Evolutionary conservation across 2,888 invertebrate species (phyloP).

Genomic region (Eristalis tenax): DNA sequence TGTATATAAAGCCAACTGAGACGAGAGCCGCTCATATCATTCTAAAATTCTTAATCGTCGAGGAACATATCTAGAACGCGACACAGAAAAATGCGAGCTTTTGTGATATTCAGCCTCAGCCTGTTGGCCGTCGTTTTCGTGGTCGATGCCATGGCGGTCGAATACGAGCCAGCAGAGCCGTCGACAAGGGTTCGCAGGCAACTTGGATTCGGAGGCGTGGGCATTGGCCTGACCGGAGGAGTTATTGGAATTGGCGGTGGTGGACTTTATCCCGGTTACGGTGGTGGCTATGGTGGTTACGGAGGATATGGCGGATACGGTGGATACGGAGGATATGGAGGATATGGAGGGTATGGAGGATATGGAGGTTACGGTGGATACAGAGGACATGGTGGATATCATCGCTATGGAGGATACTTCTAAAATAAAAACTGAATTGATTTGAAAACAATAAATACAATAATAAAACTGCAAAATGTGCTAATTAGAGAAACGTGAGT

Average conservation of each 20-base stretch:
- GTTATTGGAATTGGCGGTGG: conserved; percentile 14
- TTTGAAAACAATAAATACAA: background rate
- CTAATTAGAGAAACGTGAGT: background rate
- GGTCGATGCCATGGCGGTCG: background rate
- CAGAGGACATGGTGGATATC: conserved; percentile 10
- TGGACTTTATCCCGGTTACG: conserved; percentile 17
- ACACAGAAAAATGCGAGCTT: conserved; percentile 8
- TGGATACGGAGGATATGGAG: conserved; percentile 29
- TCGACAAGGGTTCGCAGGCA: conserved; percentile 18
- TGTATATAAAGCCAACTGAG: background rate
- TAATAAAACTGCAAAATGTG: background rate
- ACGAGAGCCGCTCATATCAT: background rate
- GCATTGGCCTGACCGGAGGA: conserved; percentile 4
- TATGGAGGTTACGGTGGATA: background rate
- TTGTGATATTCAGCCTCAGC: conserved; percentile 1
- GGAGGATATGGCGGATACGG: conserved; percentile 27
- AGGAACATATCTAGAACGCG: background rate
- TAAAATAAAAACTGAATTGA: background rate
- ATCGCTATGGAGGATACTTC: conserved; percentile 28
- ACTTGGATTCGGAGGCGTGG: conserved; percentile 19
- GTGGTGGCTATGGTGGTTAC: conserved; percentile 46
- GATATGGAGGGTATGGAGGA: conserved; percentile 6
- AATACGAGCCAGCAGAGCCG: conserved; percentile 7
- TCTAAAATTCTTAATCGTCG: background rate
- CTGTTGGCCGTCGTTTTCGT: conserved; percentile 5